Conservation (phyloP, 2,113 vertebrate species). For the Pseudolaguvia tuberculata region DNA sequence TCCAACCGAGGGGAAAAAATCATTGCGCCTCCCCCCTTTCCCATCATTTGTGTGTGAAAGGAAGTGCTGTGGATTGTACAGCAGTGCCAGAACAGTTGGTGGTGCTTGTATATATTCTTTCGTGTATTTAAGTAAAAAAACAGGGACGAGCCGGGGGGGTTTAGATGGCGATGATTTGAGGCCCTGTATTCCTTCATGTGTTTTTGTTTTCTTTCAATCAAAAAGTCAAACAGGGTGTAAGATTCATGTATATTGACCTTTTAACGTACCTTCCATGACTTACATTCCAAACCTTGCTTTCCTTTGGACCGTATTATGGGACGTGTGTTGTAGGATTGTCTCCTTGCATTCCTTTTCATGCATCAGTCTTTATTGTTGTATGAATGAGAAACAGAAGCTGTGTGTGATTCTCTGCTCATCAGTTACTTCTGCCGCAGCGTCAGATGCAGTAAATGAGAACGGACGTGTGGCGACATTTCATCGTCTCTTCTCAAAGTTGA, state of each 20-base stretch:
- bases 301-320: conserved; percentile 22
- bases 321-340: conserved; percentile 1
- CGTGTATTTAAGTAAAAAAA: conserved; percentile 56
- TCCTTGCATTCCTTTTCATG: background rate
- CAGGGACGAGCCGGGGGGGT: background rate
- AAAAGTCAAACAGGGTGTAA: conserved; percentile 64
- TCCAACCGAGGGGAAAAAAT: background rate
- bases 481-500: background rate
- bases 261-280: conserved; percentile 25
- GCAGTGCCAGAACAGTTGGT: conserved; percentile 33
- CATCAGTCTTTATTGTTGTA: background rate
- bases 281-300: conserved; percentile 34
- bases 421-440: background rate
- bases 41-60: conserved; percentile 28
- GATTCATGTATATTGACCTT: conserved; percentile 38
- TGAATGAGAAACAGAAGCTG: background rate
- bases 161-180: background rate
- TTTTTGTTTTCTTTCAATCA: background rate
- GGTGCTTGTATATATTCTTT: conserved; percentile 67
- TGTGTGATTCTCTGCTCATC: background rate
- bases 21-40: background rate
- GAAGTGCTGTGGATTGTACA: conserved; percentile 41
- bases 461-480: background rate
- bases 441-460: background rate
- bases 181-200: conserved; percentile 12